phyloP scores from a whole-genome alignment of 2,888 invertebrate species.

The Synanthedon vespiformis region DNA sequence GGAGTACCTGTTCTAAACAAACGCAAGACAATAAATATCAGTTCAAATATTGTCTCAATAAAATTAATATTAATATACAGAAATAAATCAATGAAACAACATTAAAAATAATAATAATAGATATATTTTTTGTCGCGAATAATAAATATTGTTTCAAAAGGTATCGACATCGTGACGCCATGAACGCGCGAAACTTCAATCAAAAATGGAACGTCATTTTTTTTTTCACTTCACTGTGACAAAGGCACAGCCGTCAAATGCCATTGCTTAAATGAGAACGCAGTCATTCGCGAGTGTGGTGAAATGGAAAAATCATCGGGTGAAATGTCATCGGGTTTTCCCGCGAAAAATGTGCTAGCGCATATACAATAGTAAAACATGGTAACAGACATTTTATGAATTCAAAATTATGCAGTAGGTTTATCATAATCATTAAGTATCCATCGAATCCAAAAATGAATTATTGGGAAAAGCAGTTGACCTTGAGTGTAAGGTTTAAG shows the following conservation, averaged over 20 bases:
- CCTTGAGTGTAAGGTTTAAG: not conserved
- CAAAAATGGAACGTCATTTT: slow-evolving; percentile 47
- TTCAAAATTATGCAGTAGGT: not conserved
- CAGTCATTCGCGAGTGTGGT: slow-evolving; percentile 61
- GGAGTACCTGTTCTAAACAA: no score
- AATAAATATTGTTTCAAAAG: no score
- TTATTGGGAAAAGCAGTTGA: not conserved
- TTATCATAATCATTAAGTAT: not conserved
- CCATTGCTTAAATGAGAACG: slow-evolving; percentile 67
- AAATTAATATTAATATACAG: no score
- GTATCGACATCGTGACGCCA: not conserved
- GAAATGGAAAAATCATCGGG: slow-evolving; percentile 45
- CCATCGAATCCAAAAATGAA: not conserved
- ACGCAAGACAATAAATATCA: no score
- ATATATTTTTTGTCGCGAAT: no score
- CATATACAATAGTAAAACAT: not conserved
- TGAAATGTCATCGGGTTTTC: slow-evolving; percentile 30
- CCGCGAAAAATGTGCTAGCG: slow-evolving; percentile 29
- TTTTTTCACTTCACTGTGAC: slow-evolving; percentile 36
- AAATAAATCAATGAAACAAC: no score
- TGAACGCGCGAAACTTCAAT: slow-evolving; percentile 43
- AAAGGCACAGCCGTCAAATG: slow-evolving; percentile 60
- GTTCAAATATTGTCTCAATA: no score
- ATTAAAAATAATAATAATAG: no score
- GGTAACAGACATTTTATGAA: not conserved